Base-by-base conservation (phyloP, 2,113 vertebrate species). In the Lathamus discolor region DNA sequence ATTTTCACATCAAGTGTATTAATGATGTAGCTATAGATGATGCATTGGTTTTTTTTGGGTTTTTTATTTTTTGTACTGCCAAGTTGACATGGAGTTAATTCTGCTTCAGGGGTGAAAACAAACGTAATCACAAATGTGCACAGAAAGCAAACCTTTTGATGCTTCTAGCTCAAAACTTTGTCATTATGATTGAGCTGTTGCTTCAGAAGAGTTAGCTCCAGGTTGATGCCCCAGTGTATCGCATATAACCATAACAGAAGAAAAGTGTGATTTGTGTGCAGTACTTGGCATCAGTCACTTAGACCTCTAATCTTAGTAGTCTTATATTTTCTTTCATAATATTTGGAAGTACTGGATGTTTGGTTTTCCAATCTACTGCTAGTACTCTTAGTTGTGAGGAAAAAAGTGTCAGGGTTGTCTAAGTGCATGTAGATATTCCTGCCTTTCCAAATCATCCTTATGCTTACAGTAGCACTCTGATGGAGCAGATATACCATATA, bases 1-100 rank as follows among this genome's bases (percentile, higher is more conserved):
- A 27, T 97, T 98, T 98, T 90, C 39, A 61, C 72, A 29, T 77
- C 64, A 61, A 44, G 46, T 67, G 37, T 86, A 72, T 84, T 96
- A 54, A 67, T 41, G 46, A 49, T 87, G 73, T 91, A 85, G 66
- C 74, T 39, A 39, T 39, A 39, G 39, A 39, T 39, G 39, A 39
- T 39, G 39, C 39, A 39, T 39, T 39, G 39, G 39, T 5, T 39
- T 39, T 46, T 39, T 63, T 70, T 37, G 7, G 17, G 19, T 59
- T 43, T 79, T 95, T 63, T 54, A 33, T 37, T 3, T n/a, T n/a
- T n/a, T 10, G 23, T 35, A 79, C 62, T 64, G 41, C 41, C 12
- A 18, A 33, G 59, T 92, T 72, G 84, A 91, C 94, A 81, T 75
- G 46, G 29, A 90, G 24, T 62, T 95, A 55, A 68, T 74, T 96